These are phyloP conservation scores for Choristoneura fumiferana DNA, from an alignment of 1,140 invertebrate genomes.

Conservation along the genomic window DNA sequence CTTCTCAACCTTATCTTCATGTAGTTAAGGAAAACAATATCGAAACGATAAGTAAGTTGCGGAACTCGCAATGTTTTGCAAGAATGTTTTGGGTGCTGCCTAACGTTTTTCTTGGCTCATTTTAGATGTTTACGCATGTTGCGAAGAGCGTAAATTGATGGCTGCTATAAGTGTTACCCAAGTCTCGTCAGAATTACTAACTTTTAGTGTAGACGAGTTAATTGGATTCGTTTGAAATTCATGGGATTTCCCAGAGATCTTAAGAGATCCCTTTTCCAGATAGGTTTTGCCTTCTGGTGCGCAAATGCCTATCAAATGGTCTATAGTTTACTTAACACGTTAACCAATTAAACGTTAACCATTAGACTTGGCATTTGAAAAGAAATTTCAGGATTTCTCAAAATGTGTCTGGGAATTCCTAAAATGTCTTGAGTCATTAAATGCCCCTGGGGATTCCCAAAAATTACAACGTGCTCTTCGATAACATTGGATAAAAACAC, in stretches of 20 bases:
- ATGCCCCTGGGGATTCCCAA: no score
- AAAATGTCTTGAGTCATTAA: no score
- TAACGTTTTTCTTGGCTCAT: conserved; percentile 41
- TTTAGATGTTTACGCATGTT: conserved; percentile 23
- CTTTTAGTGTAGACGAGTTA: not conserved
- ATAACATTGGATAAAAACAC: no score
- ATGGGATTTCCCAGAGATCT: not conserved
- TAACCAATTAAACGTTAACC: no score
- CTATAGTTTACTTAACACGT: no score
- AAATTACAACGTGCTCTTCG: no score
- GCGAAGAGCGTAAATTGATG: conserved; percentile 26
- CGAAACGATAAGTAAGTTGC: not conserved
- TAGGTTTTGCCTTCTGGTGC: no score
- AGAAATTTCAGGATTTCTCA: no score
- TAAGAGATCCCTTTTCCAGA: no score
- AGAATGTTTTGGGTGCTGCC: conserved; percentile 25
- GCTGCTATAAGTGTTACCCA: not conserved
- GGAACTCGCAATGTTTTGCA: conserved; percentile 25
- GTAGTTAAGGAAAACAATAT: not conserved
- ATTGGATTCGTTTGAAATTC: not conserved
- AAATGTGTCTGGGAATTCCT: no score
- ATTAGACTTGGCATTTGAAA: no score
- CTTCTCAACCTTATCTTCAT: not conserved
- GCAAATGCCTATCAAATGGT: no score
- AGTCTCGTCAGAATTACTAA: conserved; percentile 21